Conservation (phyloP, 2,797 vertebrate genomes). For the Pipistrellus kuhlii region DNA sequence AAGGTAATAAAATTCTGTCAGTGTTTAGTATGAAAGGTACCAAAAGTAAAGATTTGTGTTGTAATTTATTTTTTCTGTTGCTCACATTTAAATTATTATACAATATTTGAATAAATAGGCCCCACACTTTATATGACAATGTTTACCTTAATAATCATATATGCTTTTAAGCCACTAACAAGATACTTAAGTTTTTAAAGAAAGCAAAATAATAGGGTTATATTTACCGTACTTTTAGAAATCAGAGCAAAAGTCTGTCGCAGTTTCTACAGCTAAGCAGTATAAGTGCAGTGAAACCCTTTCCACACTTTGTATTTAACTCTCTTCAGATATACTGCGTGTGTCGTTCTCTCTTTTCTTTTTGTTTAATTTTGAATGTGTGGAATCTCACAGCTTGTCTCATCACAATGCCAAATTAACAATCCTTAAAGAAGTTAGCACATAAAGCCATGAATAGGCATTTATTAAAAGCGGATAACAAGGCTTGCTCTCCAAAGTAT, state of each 20-base stretch:
- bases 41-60: neutral
- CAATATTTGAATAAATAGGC: neutral
- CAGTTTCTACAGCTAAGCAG: neutral
- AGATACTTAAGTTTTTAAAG: neutral
- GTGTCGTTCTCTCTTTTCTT: neutral
- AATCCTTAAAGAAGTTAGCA: neutral
- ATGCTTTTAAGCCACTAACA: neutral
- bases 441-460: slow-evolving; percentile 41
- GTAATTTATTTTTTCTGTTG: neutral
- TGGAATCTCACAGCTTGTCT: slow-evolving; percentile 43
- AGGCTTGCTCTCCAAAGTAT: neutral
- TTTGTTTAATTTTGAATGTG: slow-evolving; percentile 42
- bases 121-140: neutral
- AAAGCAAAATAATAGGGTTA: neutral
- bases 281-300: neutral
- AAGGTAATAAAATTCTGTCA: neutral
- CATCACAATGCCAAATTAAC: slow-evolving; percentile 67
- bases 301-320: neutral
- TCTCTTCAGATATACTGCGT: neutral
- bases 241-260: neutral
- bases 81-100: neutral
- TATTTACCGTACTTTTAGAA: neutral
- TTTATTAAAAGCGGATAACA: slow-evolving; percentile 52
- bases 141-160: neutral
- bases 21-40: neutral